Percentiles rank a stretch among this genome's conserved stretches.
Conservation (phyloP, 2,113 vertebrate genomes). For the Sakesphorus luctuosus region DNA sequence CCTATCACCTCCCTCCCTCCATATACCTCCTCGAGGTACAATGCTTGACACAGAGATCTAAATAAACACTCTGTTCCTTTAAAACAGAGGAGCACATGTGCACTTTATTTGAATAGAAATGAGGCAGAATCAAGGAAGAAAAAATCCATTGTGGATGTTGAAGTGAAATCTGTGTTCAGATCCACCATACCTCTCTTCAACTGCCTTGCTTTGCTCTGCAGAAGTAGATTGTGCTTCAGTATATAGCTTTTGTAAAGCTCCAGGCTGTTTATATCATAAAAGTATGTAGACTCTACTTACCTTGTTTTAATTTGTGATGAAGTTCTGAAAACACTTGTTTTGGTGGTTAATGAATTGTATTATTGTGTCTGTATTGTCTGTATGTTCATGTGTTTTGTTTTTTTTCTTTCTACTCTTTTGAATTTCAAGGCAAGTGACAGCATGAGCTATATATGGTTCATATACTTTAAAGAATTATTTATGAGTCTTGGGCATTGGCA, state of each 20-base stretch:
- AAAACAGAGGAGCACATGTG: not conserved
- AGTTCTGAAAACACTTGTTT: not conserved
- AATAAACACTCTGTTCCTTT: not conserved
- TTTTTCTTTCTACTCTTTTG: not conserved
- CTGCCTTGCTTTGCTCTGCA: not conserved
- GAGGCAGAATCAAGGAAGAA: not conserved
- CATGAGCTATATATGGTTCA: not conserved
- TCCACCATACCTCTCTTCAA: not conserved
- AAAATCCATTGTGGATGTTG: not conserved
- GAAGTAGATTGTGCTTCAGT: not conserved
- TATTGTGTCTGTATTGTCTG: not conserved
- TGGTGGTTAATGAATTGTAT: not conserved
- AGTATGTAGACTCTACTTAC: not conserved
- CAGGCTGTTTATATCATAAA: not conserved
- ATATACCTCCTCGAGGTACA: not conserved
- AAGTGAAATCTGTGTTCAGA: not conserved
- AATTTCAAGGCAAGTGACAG: not conserved
- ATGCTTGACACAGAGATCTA: not conserved
- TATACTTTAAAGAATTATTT: not conserved
- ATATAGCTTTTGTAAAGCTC: not conserved
- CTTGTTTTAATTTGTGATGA: not conserved
- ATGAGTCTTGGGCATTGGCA: not conserved
- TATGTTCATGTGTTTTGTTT: not conserved
- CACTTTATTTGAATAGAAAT: slow-evolving; percentile 27
- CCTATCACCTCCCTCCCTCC: not conserved